phyloP scores from a whole-genome alignment of 2,797 vertebrate genomes.

The Xiphorhynchus erythropygius region DNA sequence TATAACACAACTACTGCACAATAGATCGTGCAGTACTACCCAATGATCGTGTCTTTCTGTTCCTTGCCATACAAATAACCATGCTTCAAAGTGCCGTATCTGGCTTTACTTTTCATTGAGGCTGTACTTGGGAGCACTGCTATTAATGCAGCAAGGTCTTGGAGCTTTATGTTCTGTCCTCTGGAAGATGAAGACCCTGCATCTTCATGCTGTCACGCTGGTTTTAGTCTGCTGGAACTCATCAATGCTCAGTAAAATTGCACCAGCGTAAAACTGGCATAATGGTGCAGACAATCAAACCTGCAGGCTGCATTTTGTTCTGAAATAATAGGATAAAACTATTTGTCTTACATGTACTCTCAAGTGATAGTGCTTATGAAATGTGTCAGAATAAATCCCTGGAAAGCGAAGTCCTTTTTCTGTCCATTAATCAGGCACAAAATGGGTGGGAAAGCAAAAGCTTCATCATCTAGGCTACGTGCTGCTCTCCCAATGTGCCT shows the following conservation, averaged over 20 bases:
- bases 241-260: not conserved
- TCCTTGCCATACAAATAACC: not conserved
- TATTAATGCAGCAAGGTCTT: not conserved
- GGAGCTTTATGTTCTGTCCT: not conserved
- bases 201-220: not conserved
- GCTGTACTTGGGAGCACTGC: not conserved
- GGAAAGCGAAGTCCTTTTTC: conserved; percentile 46
- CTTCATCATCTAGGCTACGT: not conserved
- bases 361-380: conserved; percentile 45
- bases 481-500: not conserved
- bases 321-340: conserved; percentile 65
- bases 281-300: conserved; percentile 44
- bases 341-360: conserved; percentile 18
- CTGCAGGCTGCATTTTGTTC: conserved; percentile 53
- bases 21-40: too few relatives aligned
- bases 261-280: conserved; percentile 15
- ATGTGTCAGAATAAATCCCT: conserved; percentile 61
- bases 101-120: not conserved
- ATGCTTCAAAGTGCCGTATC: not conserved
- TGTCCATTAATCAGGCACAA: conserved; percentile 52
- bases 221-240: not conserved
- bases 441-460: conserved; percentile 29
- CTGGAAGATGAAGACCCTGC: not conserved
- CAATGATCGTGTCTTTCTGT: not conserved
- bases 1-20: not conserved